phyloP scores from a whole-genome alignment of 2,113 vertebrate species.

The Zosterops borbonicus region DNA sequence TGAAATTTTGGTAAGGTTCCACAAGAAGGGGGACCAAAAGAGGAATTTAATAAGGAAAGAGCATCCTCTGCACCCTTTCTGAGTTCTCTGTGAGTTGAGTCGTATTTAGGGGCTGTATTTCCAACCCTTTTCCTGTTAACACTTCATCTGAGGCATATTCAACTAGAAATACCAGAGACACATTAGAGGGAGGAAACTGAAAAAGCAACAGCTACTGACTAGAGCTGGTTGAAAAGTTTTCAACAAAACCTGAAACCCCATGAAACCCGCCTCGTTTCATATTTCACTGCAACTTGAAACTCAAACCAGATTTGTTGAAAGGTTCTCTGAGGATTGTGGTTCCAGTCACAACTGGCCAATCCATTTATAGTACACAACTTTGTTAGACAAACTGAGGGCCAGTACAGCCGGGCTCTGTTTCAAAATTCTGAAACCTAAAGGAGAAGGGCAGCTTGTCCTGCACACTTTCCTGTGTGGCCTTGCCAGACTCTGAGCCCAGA shows the following conservation, averaged over 20 bases:
- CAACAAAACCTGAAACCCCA: conserved; percentile 18
- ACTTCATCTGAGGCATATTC: neutral
- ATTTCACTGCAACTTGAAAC: conserved; percentile 58
- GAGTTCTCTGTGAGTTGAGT: neutral
- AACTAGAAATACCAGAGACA: conserved; percentile 6
- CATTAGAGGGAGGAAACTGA: neutral
- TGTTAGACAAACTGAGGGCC: neutral
- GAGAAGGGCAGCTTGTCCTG: neutral
- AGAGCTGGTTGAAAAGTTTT: conserved; percentile 20
- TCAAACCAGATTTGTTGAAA: conserved; percentile 45
- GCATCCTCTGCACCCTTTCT: neutral
- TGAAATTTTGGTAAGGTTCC: neutral
- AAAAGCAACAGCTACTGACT: conserved; percentile 28
- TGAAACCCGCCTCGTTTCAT: neutral
- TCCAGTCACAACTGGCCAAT: conserved; percentile 22
- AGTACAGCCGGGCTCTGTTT: neutral
- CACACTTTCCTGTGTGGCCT: neutral
- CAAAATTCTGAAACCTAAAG: neutral
- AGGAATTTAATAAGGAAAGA: neutral
- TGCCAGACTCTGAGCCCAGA: neutral
- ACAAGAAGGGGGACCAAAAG: neutral
- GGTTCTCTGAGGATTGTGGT: conserved; percentile 18
- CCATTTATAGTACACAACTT: conserved; percentile 27
- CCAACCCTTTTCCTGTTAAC: neutral
- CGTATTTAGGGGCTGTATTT: neutral